phyloP scores from a whole-genome alignment of 1,140 invertebrate genomes.

The Pectinophora gossypiella region DNA sequence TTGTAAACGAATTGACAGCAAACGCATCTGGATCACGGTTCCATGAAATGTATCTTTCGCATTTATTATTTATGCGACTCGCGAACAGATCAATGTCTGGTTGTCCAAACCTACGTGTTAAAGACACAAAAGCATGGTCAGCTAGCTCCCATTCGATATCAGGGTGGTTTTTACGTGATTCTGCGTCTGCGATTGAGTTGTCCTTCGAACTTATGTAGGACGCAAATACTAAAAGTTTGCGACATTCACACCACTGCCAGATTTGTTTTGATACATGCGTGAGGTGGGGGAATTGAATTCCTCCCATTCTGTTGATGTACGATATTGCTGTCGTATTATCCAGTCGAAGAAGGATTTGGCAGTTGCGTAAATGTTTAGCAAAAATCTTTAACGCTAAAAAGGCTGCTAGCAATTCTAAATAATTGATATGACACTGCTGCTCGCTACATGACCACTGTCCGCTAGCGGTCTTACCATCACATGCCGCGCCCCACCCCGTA shows the following conservation, averaged over 20 bases:
- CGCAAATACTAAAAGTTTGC: slow-evolving; percentile 3
- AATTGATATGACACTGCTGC: slow-evolving; percentile 10
- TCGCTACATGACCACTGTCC: slow-evolving; percentile 4
- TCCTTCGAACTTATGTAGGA: slow-evolving; percentile 9
- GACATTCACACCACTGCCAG: slow-evolving; percentile 11
- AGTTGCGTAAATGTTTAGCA: slow-evolving; percentile 6
- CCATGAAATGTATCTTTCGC: slow-evolving; percentile 7
- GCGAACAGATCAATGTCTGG: slow-evolving; percentile 12
- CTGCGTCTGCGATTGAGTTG: neutral
- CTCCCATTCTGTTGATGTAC: slow-evolving; percentile 9
- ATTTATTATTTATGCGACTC: slow-evolving; percentile 6
- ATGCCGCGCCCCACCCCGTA: slow-evolving; percentile 11
- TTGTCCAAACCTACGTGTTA: neutral
- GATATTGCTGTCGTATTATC: slow-evolving; percentile 9
- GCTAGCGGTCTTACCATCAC: slow-evolving; percentile 1
- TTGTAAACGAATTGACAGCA: slow-evolving; percentile 8
- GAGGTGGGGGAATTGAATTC: slow-evolving; percentile 8
- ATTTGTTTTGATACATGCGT: neutral
- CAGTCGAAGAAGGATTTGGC: slow-evolving; percentile 20
- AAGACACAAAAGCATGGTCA: neutral
- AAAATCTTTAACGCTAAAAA: slow-evolving; percentile 9
- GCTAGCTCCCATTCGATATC: slow-evolving; percentile 11
- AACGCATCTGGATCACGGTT: slow-evolving; percentile 6
- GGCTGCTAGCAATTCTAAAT: slow-evolving; percentile 8
- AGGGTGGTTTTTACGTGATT: slow-evolving; percentile 3